phyloP scores from a whole-genome alignment of 2,797 vertebrate genomes.

The Spinus pinus region DNA sequence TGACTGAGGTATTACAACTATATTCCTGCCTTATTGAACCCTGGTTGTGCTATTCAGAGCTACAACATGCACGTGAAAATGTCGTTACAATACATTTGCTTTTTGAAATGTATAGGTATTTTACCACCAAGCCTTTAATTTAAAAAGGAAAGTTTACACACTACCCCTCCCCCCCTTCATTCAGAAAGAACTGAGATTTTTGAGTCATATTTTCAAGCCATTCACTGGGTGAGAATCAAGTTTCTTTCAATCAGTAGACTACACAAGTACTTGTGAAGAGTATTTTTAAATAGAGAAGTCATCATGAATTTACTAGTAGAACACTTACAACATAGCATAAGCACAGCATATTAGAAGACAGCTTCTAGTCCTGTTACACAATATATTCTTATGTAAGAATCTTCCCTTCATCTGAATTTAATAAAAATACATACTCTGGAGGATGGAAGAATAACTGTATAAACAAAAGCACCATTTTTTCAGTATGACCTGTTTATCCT shows the following conservation, averaged over 20 bases:
- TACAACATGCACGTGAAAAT: neutral
- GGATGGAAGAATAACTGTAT: neutral
- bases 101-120: neutral
- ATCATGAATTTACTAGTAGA: neutral
- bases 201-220: neutral
- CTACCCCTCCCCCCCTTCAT: neutral
- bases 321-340: neutral
- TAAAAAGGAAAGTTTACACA: neutral
- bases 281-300: neutral
- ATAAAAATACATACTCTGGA: constrained; percentile 32
- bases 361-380: constrained; percentile 45
- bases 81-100: neutral
- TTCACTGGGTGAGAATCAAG: neutral
- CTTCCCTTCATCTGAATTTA: constrained; percentile 22
- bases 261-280: neutral
- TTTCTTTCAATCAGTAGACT: neutral
- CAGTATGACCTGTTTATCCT: neutral
- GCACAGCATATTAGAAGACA: neutral
- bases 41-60: neutral
- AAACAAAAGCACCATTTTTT: neutral
- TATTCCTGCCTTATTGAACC: neutral
- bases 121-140: neutral
- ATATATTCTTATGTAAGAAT: constrained; percentile 55
- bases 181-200: neutral
- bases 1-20: neutral